phyloP scores from a whole-genome alignment of 2,113 vertebrate species.

The Hemichromis elongatus region DNA sequence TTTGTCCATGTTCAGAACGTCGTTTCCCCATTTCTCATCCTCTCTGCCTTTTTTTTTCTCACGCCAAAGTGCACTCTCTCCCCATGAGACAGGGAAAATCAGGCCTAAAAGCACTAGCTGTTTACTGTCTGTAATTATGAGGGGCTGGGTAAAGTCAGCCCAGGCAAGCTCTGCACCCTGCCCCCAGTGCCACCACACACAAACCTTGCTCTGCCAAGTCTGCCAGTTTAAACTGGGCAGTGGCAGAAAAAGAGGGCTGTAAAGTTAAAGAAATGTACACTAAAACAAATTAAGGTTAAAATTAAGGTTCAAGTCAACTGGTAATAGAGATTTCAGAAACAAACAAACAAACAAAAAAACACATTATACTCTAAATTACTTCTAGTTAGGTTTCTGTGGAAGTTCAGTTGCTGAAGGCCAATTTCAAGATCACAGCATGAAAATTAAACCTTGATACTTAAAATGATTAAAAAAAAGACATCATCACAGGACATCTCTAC shows the following conservation, averaged over 20 bases:
- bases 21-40: slow-evolving; percentile 20
- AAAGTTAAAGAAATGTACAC: slow-evolving; percentile 15
- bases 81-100: slow-evolving; percentile 61
- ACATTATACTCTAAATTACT: not conserved
- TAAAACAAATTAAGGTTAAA: not conserved
- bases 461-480: not conserved
- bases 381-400: not conserved
- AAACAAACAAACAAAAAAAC: not conserved
- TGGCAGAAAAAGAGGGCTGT: slow-evolving; percentile 19
- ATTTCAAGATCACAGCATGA: not conserved
- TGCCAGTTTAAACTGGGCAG: slow-evolving; percentile 39
- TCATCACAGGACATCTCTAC: not conserved
- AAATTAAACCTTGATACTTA: not conserved
- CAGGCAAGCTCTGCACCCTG: slow-evolving; percentile 52
- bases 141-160: slow-evolving; percentile 62
- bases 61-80: slow-evolving; percentile 56
- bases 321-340: not conserved
- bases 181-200: slow-evolving; percentile 61
- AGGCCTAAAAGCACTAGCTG: slow-evolving; percentile 60
- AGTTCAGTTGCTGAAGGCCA: not conserved
- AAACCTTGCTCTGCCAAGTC: slow-evolving; percentile 40
- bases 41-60: slow-evolving; percentile 30
- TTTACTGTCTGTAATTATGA: slow-evolving; percentile 77
- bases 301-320: not conserved
- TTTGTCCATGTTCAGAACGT: slow-evolving; percentile 21